Evolutionary conservation across 1,140 invertebrate species (phyloP).

Genomic region (Drosophila truncata): DNA sequence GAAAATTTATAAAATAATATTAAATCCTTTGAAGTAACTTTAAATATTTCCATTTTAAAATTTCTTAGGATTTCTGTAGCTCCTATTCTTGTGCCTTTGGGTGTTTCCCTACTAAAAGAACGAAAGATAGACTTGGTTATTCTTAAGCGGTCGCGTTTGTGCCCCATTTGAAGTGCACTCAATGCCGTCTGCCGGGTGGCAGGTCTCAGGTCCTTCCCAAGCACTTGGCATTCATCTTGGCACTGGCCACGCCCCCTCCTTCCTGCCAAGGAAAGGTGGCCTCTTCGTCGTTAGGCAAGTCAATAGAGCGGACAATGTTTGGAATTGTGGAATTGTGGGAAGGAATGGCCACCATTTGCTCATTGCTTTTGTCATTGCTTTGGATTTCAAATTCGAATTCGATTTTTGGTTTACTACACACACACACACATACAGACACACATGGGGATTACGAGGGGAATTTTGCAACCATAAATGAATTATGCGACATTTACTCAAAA

Average conservation of each 20-base stretch:
- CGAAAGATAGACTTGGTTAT: constrained; percentile 61
- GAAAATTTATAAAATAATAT: background rate
- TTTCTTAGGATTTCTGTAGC: too few relatives aligned
- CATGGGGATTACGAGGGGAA: constrained; percentile 4
- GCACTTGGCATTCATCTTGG: constrained; percentile 71
- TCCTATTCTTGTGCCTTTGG: background rate
- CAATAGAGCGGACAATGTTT: constrained; percentile 62
- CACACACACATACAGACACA: background rate
- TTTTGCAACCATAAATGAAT: constrained; percentile 77
- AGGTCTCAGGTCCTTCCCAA: constrained; percentile 22
- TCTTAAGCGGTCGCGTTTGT: constrained; percentile 81
- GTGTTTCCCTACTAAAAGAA: background rate
- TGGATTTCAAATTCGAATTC: constrained; percentile 18
- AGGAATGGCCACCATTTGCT: constrained; percentile 38
- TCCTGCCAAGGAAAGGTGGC: constrained; percentile 15
- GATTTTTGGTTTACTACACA: constrained; percentile 29
- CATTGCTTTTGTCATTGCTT: constrained; percentile 59
- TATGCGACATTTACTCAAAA: constrained; percentile 84
- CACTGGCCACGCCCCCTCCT: constrained; percentile 9
- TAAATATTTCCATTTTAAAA: background rate
- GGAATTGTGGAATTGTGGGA: constrained; percentile 30
- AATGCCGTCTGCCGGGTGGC: constrained; percentile 21
- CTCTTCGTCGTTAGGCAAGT: constrained; percentile 55
- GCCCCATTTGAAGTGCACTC: constrained; percentile 78
- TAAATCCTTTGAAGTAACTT: background rate